These are phyloP conservation scores for Agonopterix subpropinquella DNA, from an alignment of 2,888 invertebrate genomes.

Conservation along the genomic window DNA sequence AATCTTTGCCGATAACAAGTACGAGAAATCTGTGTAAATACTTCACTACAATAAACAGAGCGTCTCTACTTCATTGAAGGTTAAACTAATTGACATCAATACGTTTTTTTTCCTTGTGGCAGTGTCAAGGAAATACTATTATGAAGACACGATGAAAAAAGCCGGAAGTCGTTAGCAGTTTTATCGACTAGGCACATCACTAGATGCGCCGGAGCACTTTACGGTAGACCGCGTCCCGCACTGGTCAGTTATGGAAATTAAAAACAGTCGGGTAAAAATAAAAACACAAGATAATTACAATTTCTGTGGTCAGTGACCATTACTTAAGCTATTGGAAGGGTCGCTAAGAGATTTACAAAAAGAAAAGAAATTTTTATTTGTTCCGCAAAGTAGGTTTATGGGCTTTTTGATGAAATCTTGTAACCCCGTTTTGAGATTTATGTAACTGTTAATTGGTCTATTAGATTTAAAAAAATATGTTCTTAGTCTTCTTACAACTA, in stretches of 20 bases:
- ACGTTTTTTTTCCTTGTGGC: conserved; percentile 1
- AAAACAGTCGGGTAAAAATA: conserved; percentile 56
- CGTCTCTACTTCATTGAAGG: background rate
- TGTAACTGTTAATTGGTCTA: no score
- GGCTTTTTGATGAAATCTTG: background rate
- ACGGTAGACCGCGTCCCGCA: conserved; percentile 60
- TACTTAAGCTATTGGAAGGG: conserved; percentile 33
- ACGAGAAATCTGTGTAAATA: background rate
- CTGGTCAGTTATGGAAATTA: conserved; percentile 69
- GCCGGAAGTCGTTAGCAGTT: conserved; percentile 3
- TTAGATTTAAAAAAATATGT: no score
- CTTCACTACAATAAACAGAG: background rate
- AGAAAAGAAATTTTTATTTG: conserved; percentile 1
- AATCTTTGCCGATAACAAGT: no score
- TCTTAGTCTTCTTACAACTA: no score
- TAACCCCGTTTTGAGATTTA: no score
- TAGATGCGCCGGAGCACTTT: conserved; percentile 40
- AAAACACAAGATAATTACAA: conserved; percentile 63
- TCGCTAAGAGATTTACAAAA: conserved; percentile 13
- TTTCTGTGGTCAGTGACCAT: conserved; percentile 57
- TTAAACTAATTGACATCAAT: background rate
- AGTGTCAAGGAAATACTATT: background rate
- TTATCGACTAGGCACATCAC: conserved; percentile 34
- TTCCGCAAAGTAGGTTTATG: conserved; percentile 5
- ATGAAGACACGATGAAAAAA: background rate